Base-by-base conservation (phyloP, 2,113 vertebrate species). In the Ageneiosus marmoratus region DNA sequence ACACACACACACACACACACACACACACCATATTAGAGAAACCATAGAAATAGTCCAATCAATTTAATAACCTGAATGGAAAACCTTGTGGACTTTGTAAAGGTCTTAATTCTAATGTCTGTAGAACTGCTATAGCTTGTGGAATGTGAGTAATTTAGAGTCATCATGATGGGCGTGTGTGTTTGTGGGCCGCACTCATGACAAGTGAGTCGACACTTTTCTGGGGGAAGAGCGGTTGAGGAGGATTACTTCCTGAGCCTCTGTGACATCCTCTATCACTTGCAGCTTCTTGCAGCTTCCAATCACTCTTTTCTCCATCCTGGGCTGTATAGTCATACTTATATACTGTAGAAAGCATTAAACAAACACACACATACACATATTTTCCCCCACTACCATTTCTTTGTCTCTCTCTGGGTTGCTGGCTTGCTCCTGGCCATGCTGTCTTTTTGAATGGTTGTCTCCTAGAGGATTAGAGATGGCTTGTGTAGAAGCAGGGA, bases 241-340 rank as follows among this genome's bases (percentile, higher is more conserved):
- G 58, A 82, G 27, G 56, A 75, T 85, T 73, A 77, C 55, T 85
- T 32, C 70, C 58, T 37, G 77, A 87, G 72, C 73, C 22, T 20
- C 73, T 72, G 48, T 83, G 81, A 83, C 81, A 87, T 58, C 70
- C 69, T 73, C 41, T 41, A 41, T 41, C 37, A 41, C 2, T 5
- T 41, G 3, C 37, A 5, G 78, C 74, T 44, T 85, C 2, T 5
- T 41, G 3, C 37, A 5, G 78, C 74, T 44, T 85, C 75, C 13
- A 41, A 70, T 60, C 29, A 67, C 75, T 81, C 85, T 55, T 69
- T 69, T 20, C 58, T 41, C 58, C 63, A 24, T 85, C 60, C 24
- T 73, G 51, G 69, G 27, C 22, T 24, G 20, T 55, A 22, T 34
- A 41, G 7, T 12, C 9, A 9, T 60, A 53, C 29, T 77, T 16